Conservation (phyloP, 2,888 invertebrate genomes). For the Drosophila crucigera region DNA sequence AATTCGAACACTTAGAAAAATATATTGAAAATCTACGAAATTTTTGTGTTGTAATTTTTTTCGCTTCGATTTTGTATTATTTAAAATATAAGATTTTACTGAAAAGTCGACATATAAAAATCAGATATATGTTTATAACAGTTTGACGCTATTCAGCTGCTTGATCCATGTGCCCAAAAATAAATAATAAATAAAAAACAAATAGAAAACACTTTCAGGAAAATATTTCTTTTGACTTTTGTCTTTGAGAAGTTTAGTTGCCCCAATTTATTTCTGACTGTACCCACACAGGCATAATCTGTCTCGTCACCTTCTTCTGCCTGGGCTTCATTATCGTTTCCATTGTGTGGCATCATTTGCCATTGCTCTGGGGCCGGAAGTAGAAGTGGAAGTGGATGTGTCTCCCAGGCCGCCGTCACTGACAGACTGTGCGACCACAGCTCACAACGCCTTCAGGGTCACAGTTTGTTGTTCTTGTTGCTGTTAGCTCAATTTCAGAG, state of each 20-base stretch:
- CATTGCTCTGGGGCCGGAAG: conserved; percentile 13
- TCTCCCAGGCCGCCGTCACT: conserved; percentile 6
- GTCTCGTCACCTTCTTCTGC: background rate
- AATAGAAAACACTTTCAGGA: background rate
- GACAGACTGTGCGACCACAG: conserved; percentile 9
- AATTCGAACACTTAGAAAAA: conserved; percentile 4
- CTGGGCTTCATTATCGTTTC: conserved; percentile 1
- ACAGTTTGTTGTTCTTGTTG: conserved; percentile 10
- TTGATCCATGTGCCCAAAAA: background rate
- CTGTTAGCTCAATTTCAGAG: conserved; percentile 7
- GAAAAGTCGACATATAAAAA: background rate
- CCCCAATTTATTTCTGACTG: background rate
- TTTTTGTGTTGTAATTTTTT: background rate
- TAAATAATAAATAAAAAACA: background rate
- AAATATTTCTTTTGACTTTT: background rate
- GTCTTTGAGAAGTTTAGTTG: background rate
- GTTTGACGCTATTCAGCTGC: no score
- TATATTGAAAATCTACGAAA: background rate
- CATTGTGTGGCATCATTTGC: conserved; percentile 8
- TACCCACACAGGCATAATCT: background rate
- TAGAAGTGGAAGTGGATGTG: conserved; percentile 21
- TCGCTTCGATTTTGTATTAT: no score
- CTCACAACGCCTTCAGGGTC: conserved; percentile 43
- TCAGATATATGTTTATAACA: background rate
- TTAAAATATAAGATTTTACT: no score